Percentiles rank a stretch among this genome's conserved stretches.
phyloP scores from a whole-genome alignment of 1,140 invertebrate genomes.

The Scaptomyza montana region DNA sequence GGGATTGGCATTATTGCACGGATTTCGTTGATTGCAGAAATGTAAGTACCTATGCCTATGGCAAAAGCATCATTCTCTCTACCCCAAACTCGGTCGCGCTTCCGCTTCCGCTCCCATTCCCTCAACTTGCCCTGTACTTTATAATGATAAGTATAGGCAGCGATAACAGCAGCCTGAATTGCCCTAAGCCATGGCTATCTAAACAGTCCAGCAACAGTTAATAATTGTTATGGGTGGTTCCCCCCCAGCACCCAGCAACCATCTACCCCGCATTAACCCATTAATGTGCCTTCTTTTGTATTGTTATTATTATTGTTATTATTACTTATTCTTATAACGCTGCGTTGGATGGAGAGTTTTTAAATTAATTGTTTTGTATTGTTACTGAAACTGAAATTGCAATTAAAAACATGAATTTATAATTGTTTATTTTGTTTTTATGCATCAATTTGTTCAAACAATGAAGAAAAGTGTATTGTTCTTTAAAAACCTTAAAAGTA shows the following conservation, averaged over 20 bases:
- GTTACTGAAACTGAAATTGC: not conserved
- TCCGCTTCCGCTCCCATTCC: not conserved
- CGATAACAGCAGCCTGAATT: conserved; percentile 20
- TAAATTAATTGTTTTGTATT: not conserved
- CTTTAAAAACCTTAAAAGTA: no score
- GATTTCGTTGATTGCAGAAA: conserved; percentile 72
- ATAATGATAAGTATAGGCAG: conserved; percentile 27
- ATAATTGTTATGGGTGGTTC: conserved; percentile 26
- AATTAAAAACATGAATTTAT: not conserved
- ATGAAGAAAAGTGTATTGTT: not conserved
- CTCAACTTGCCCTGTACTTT: no score
- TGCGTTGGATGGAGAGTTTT: not conserved
- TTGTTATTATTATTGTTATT: no score
- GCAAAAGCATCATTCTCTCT: not conserved
- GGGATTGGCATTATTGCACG: conserved; percentile 75
- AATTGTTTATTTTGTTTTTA: not conserved
- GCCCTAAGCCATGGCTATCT: conserved; percentile 14
- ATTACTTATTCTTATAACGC: no score
- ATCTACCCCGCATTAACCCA: conserved; percentile 20
- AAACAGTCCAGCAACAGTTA: conserved; percentile 34
- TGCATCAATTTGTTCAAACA: not conserved
- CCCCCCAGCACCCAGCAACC: not conserved
- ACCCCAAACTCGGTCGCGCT: not conserved
- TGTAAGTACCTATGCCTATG: conserved; percentile 55
- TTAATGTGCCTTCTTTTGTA: not conserved